Percentiles rank a stretch among this genome's conserved stretches.
Evolutionary conservation across 1,140 invertebrate genomes (phyloP).

Genomic region (Drosophila insularis): DNA sequence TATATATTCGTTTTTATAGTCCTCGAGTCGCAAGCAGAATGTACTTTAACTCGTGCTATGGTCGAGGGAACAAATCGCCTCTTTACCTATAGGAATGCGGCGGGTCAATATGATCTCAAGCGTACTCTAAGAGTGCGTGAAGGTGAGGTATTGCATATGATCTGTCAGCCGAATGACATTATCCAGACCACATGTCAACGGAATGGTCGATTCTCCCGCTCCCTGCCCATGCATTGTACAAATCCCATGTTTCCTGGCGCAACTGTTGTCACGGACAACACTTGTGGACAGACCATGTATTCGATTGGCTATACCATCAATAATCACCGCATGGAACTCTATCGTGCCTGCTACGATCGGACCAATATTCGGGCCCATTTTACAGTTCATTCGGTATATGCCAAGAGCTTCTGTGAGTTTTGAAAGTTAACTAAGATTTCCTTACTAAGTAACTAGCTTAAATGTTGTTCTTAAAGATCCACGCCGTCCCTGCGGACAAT

Average conservation of each 20-base stretch:
- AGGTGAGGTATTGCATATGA: slow-evolving; percentile 39
- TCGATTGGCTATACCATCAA: slow-evolving; percentile 36
- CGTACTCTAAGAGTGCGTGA: slow-evolving; percentile 18
- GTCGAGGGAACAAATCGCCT: slow-evolving; percentile 44
- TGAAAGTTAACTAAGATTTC: not conserved
- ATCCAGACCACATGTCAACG: slow-evolving; percentile 24
- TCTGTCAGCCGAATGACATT: slow-evolving; percentile 31
- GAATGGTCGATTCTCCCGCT: slow-evolving; percentile 6
- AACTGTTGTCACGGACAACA: slow-evolving; percentile 18
- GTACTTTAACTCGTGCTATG: slow-evolving; percentile 34
- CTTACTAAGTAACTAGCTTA: not conserved
- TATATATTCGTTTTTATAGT: not conserved
- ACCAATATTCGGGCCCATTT: slow-evolving; percentile 26
- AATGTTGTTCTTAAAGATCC: slow-evolving; percentile 14
- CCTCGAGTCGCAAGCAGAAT: slow-evolving; percentile 30
- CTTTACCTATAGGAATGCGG: slow-evolving; percentile 25
- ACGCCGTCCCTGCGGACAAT: slow-evolving; percentile 15
- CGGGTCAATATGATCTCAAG: slow-evolving; percentile 23
- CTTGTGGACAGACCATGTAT: slow-evolving; percentile 43
- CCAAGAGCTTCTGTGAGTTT: slow-evolving; percentile 45
- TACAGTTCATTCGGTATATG: slow-evolving; percentile 29
- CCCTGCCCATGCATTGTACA: slow-evolving; percentile 32
- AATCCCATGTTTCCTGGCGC: slow-evolving; percentile 22
- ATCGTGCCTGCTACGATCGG: slow-evolving; percentile 46
- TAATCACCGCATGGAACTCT: slow-evolving; percentile 30